phyloP scores from a whole-genome alignment of 1,140 invertebrate species.

The Drosophila navojoa region DNA sequence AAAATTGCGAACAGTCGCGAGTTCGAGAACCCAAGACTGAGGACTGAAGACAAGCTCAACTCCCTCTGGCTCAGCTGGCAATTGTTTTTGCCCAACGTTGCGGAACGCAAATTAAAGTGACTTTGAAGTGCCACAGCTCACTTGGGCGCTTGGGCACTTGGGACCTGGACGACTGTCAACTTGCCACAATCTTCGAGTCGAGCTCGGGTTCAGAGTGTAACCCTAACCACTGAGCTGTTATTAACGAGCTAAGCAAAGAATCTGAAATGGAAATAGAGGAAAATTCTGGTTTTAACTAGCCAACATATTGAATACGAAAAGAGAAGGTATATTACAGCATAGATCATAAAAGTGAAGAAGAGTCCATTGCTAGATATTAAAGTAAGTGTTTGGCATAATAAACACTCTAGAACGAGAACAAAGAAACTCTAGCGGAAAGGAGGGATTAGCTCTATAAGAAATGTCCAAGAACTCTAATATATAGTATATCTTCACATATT shows the following conservation, averaged over 20 bases:
- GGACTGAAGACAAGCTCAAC: constrained; percentile 11
- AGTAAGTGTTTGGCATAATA: too few species aligned
- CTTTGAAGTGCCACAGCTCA: constrained; percentile 45
- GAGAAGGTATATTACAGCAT: too few species aligned
- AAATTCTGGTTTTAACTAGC: too few species aligned
- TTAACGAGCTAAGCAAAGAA: not conserved
- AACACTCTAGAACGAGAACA: too few species aligned
- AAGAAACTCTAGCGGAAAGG: too few species aligned
- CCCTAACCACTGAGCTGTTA: not conserved
- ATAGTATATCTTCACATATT: too few species aligned
- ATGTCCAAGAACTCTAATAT: too few species aligned
- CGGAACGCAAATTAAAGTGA: constrained; percentile 74
- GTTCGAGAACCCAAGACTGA: not conserved
- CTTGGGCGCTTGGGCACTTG: constrained; percentile 11
- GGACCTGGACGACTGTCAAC: constrained; percentile 3
- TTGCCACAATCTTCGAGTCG: constrained; percentile 9
- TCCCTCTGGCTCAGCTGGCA: constrained; percentile 24
- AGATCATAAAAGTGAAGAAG: too few species aligned
- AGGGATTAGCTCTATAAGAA: too few species aligned
- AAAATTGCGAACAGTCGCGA: constrained; percentile 50
- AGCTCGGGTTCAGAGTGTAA: constrained; percentile 31
- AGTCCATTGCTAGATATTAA: too few species aligned
- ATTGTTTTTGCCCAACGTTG: constrained; percentile 68
- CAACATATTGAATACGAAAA: too few species aligned
- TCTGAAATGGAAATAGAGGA: not conserved